Conservation (phyloP, 2,113 vertebrate species). For the Atrichornis clamosus region DNA sequence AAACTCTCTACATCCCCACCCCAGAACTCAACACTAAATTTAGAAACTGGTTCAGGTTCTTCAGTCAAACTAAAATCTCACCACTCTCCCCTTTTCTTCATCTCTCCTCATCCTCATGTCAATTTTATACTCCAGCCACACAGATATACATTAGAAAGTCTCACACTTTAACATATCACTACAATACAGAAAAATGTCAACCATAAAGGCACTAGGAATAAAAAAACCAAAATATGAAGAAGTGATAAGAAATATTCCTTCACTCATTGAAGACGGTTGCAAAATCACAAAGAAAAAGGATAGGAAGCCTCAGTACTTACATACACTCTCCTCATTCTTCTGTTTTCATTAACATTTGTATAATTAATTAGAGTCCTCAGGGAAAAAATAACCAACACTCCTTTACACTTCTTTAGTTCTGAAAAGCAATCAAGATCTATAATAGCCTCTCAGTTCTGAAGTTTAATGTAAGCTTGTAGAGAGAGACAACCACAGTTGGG, state of each 20-base stretch:
- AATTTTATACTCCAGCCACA: neutral
- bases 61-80: neutral
- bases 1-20: neutral
- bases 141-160: neutral
- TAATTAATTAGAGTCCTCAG: conserved; percentile 44
- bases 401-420: conserved; percentile 14
- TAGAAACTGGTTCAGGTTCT: neutral
- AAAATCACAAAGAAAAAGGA: neutral
- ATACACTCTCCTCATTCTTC: neutral
- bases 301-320: neutral
- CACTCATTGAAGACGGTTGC: neutral
- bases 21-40: neutral
- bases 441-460: conserved; percentile 23
- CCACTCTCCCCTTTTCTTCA: neutral
- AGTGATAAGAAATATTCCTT: neutral
- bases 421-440: conserved; percentile 27
- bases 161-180: neutral
- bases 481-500: neutral
- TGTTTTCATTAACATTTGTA: conserved; percentile 25
- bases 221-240: neutral
- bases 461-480: neutral
- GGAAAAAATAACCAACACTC: conserved; percentile 10
- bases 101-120: neutral
- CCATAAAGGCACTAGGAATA: neutral
- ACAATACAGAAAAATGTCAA: neutral